Evolutionary conservation across 2,113 vertebrate genomes (phyloP).

Genomic region (Daubentonia madagascariensis): DNA sequence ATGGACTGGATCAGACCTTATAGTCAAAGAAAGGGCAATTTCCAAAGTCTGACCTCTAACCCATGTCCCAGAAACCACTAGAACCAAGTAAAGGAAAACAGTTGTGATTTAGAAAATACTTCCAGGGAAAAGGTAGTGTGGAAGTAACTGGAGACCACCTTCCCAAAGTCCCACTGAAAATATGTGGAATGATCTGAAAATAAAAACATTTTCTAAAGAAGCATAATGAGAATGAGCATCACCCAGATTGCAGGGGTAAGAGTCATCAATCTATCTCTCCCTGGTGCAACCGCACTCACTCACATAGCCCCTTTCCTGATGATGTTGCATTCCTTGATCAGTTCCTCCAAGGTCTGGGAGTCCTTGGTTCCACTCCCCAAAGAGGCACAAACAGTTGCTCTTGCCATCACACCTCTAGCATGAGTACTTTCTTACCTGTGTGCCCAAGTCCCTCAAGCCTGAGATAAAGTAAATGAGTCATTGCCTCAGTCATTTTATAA

Average conservation of each 20-base stretch:
- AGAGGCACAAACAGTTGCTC: not conserved
- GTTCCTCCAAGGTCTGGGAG: not conserved
- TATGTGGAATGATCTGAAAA: not conserved
- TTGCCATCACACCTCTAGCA: no score
- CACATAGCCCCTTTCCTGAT: not conserved
- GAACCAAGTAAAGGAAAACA: not conserved
- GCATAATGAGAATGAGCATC: not conserved
- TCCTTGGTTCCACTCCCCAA: not conserved
- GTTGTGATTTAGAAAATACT: not conserved
- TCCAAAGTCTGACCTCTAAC: not conserved
- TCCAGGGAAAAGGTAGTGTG: not conserved
- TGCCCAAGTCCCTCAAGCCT: not conserved
- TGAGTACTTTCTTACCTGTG: not conserved
- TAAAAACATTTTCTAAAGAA: not conserved
- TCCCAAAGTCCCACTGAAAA: not conserved
- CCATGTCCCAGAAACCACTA: not conserved
- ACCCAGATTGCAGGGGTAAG: not conserved
- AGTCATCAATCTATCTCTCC: not conserved
- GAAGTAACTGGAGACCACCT: not conserved
- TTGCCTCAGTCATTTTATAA: not conserved
- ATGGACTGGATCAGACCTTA: not conserved
- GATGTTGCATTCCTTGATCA: not conserved
- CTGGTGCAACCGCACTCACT: not conserved
- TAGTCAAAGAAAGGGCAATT: not conserved
- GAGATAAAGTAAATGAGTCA: not conserved